phyloP scores from a whole-genome alignment of 2,888 invertebrate genomes.

The Pammene fasciana region DNA sequence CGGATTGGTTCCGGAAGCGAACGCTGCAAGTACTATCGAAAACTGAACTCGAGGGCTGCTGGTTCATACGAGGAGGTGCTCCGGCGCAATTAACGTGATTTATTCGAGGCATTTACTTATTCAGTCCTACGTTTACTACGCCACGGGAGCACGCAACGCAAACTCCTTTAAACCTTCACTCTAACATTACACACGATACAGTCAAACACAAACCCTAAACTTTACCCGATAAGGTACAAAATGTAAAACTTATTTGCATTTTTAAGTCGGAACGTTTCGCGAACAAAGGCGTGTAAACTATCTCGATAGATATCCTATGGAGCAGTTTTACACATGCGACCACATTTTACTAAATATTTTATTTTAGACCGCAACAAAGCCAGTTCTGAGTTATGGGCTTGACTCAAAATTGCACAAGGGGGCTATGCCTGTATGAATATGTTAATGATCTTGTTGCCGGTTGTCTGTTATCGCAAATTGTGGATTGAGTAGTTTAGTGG shows the following conservation, averaged over 20 bases:
- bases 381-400: conserved; percentile 57
- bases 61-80: conserved; percentile 79
- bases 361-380: conserved; percentile 54
- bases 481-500: conserved; percentile 49
- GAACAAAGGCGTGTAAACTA: conserved; percentile 55
- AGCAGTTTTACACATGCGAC: conserved; percentile 67
- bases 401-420: conserved; percentile 59
- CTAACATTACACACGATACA: conserved; percentile 48
- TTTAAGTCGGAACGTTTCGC: conserved; percentile 46
- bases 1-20: conserved; percentile 58
- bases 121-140: conserved; percentile 77
- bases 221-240: conserved; percentile 35
- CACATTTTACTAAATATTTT: conserved; percentile 65
- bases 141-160: conserved; percentile 67
- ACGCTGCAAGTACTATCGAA: conserved; percentile 64
- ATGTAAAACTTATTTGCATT: conserved; percentile 38
- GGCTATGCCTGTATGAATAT: conserved; percentile 57
- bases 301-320: conserved; percentile 61
- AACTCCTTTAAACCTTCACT: conserved; percentile 53
- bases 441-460: conserved; percentile 53
- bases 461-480: conserved; percentile 39
- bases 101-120: conserved; percentile 81
- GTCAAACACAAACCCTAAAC: conserved; percentile 48
- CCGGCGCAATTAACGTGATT: conserved; percentile 83
- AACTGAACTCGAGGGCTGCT: conserved; percentile 65